Evolutionary conservation across 2,888 invertebrate genomes (phyloP).

Genomic region (Ischnus inquisitorius): DNA sequence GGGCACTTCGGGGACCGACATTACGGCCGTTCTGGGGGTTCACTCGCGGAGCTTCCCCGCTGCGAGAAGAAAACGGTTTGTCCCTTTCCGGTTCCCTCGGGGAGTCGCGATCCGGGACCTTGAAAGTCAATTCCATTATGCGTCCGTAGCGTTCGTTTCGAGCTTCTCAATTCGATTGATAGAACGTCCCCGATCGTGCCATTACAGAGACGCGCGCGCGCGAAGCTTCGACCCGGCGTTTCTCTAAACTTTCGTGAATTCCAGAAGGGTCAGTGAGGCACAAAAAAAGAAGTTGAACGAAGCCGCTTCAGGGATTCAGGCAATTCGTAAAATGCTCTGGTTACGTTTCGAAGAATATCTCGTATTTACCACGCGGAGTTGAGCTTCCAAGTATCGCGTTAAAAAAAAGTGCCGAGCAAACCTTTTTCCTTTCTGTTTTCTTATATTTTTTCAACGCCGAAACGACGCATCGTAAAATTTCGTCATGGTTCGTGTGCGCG

Average conservation of each 20-base stretch:
- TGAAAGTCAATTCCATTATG: constrained; percentile 74
- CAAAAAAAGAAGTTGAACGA: not conserved
- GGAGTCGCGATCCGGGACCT: constrained; percentile 45
- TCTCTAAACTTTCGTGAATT: constrained; percentile 62
- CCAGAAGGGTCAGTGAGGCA: constrained; percentile 66
- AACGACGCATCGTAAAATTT: constrained; percentile 3
- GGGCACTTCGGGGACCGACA: constrained; percentile 59
- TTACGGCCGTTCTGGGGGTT: constrained; percentile 33
- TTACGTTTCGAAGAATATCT: constrained; percentile 23
- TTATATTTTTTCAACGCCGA: constrained; percentile 9
- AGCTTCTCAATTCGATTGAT: constrained; percentile 70
- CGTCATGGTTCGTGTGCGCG: not conserved
- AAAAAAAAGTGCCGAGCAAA: not conserved
- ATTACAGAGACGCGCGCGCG: constrained; percentile 24
- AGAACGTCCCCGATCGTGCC: constrained; percentile 44
- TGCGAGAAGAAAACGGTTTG: constrained; percentile 50
- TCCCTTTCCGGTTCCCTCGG: constrained; percentile 54
- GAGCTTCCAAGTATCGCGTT: not conserved
- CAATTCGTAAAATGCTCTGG: constrained; percentile 19
- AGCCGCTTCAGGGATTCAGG: not conserved
- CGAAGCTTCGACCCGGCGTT: not conserved
- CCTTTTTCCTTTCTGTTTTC: not conserved
- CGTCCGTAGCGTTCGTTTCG: constrained; percentile 33
- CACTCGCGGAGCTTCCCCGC: constrained; percentile 34
- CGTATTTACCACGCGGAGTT: not conserved